These are phyloP conservation scores for Jaculus jaculus DNA, from an alignment of 2,113 vertebrate species.

Conservation along the genomic window DNA sequence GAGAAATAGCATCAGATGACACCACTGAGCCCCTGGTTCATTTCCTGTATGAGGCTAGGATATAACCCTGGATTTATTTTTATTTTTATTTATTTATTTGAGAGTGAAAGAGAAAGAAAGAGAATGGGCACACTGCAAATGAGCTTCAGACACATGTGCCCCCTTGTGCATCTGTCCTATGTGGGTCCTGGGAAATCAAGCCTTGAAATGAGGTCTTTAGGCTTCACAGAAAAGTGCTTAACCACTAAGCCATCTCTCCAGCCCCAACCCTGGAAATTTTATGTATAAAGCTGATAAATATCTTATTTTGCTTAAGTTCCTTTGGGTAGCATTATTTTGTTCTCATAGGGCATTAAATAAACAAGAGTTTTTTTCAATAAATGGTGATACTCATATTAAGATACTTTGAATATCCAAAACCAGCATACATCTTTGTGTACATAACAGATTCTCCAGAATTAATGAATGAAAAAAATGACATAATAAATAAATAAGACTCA, in stretches of 20 bases:
- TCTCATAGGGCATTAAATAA: background rate
- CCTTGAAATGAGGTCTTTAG: too few relatives aligned
- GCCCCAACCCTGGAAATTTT: background rate
- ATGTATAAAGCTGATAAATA: background rate
- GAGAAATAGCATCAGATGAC: background rate
- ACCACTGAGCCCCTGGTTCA: background rate
- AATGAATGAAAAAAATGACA: background rate
- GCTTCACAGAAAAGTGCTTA: too few relatives aligned
- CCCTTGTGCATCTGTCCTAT: too few relatives aligned
- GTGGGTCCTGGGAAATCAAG: too few relatives aligned
- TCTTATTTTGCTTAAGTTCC: background rate
- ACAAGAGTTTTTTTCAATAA: background rate
- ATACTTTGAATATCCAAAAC: background rate
- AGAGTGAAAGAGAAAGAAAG: too few relatives aligned
- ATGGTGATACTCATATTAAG: background rate
- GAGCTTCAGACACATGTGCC: too few relatives aligned
- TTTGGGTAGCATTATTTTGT: background rate
- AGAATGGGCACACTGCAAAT: too few relatives aligned
- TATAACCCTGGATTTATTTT: background rate
- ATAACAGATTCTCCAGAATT: background rate
- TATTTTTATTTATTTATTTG: too few relatives aligned
- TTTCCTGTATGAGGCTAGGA: background rate
- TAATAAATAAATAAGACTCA: background rate
- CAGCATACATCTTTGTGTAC: background rate
- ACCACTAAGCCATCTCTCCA: too few relatives aligned